Conservation (phyloP, 1,140 invertebrate genomes). For the Nephotettix cincticeps region DNA sequence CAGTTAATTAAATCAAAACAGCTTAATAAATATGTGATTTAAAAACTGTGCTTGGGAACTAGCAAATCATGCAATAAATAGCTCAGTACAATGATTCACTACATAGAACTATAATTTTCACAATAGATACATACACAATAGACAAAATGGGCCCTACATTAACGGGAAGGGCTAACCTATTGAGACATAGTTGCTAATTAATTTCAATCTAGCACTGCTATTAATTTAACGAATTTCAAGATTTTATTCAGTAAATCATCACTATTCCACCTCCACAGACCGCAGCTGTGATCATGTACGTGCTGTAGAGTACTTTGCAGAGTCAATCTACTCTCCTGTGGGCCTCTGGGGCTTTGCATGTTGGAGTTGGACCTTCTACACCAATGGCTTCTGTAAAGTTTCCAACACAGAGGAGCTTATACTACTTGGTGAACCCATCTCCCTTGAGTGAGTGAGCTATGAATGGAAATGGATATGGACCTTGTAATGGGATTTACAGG, state of each 20-base stretch:
- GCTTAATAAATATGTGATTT: no score
- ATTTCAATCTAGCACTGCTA: neutral
- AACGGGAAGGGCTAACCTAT: neutral
- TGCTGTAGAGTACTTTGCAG: conserved; percentile 39
- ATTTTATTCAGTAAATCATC: no score
- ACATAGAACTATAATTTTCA: no score
- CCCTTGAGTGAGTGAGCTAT: neutral
- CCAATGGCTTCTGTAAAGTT: conserved; percentile 8
- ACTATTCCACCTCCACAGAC: no score
- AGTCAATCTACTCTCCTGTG: conserved; percentile 32
- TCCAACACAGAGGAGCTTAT: neutral
- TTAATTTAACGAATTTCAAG: neutral
- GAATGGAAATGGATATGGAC: no score
- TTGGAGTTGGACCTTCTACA: neutral
- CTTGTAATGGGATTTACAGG: no score
- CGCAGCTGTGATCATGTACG: conserved; percentile 39
- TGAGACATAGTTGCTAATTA: neutral
- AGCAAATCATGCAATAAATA: no score
- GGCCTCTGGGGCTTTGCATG: conserved; percentile 37
- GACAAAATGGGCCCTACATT: neutral
- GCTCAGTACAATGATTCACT: no score
- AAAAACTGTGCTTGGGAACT: no score
- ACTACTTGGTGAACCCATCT: neutral
- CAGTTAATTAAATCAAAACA: no score
- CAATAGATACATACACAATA: neutral